Evolutionary conservation across 37 sponge, comb jelly and placozoan genomes (phyloP), one percentile per base, ranked within the genome.

Genomic region (Crambe crambe): DNA sequence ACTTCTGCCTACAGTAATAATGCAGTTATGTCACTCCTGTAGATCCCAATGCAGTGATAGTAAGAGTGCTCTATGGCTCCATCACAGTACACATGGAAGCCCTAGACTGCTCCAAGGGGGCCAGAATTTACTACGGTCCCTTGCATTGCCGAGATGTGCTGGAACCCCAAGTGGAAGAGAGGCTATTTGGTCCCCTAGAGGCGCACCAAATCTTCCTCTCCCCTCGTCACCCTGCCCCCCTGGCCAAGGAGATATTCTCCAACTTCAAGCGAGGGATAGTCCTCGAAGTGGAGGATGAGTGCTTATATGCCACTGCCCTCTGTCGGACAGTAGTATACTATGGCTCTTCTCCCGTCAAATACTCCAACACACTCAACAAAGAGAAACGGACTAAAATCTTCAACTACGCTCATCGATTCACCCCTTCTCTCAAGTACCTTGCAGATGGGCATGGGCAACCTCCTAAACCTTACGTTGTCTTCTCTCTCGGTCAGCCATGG

Each of bases 401-500:
- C 67, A 70, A 74, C 36, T 87, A 75, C 68, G 22, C 62, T 10
- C 70, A 65, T 4, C 35, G 63, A 15, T 87, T 87, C 57, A 15
- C 75, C n/a, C 76, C 87, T 29, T 62, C 73, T 36, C 61, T 87
- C n/a, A 86, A 78, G 51, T 65, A 78, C 38, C 42, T 37, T 31
- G 23, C 38, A 36, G 80, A 86, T 12, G 72, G 63, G 21, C 74
- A 40, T n/a, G 64, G 72, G 37, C 65, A 80, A 3, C 72, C 79
- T 37, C 95, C 95, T 17, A 91, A 85, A 23, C 86, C 95, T 2
- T 91, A 87, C 37, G 81, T 85, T 2, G 54, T 88, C 35, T 58
- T 95, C 68, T 87, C 85, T 40, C 68, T 95, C 31, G 91, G 95
- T 17, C 89, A 95, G 71, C 85, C 89, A 31, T 95, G 95, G 95